Base-by-base conservation (phyloP, 2,888 invertebrate species). In the Leptothorax acervorum region DNA sequence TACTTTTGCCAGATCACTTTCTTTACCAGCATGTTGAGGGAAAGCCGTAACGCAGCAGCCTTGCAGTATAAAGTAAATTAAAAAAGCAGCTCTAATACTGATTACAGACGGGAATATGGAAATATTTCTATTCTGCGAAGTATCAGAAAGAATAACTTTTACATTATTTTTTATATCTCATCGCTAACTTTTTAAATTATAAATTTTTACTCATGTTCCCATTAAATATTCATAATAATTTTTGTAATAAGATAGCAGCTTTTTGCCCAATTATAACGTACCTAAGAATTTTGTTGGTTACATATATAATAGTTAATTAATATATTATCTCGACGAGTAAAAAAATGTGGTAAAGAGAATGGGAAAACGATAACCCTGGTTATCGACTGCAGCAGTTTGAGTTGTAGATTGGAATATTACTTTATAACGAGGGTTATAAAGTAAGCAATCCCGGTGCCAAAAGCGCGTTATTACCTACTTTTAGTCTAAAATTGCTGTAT, bases 341-440 rank as follows among this genome's bases (percentile, higher is more conserved):
- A n/a, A n/a, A 4, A 51, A 51, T 12, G 31, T 62, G 23, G 2
- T 9, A 35, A 3, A 39, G 39, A 3, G 18, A 57, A 12, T 18
- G 11, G 9, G 8, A 31, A 15, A 74, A 15, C 12, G 11, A 51
- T 15, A 42, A 5, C 6, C 8, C 3, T 31, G 18, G 9, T 12
- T 60, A 45, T 31, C n/a, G 11, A 42, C 42, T 31, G 28, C 18
- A 45, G 65, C 18, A 45, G 65, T 66, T 66, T 66, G 65, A 66
- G 65, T 18, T 28, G 57, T 60, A 60, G 45, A 60, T 74, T 74
- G 60, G 45, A n/a, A 48, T 28, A 76, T 57, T 65, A 42, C 39
- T 65, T 76, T 53, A 28, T 53, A 53, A 76, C 3, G 18, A 65
- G 51, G 28, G 18, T 53, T 76, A 35, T 23, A 51, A 75, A 75